Conservation (phyloP, 2,888 invertebrate species). For the Eupeodes luniger region DNA sequence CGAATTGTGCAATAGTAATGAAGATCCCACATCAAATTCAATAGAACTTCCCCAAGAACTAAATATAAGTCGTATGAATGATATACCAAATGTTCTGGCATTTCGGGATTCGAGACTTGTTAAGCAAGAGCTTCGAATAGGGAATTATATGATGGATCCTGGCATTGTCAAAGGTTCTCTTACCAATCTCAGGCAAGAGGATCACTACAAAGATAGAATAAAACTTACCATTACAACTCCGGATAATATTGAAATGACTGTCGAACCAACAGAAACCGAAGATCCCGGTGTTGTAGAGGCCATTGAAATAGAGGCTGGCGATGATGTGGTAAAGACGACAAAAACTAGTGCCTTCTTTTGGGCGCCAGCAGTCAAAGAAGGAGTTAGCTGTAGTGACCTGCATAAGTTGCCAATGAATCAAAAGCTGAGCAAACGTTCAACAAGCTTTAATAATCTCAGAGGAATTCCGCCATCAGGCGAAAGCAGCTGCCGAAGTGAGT, state of each 20-base stretch:
- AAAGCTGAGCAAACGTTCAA: constrained; percentile 79
- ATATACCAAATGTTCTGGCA: constrained; percentile 83
- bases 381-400: constrained; percentile 81
- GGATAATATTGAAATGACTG: constrained; percentile 82
- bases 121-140: constrained; percentile 83
- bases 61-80: constrained; percentile 78
- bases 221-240: constrained; percentile 83
- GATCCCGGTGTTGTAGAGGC: constrained; percentile 81
- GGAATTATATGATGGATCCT: constrained; percentile 83
- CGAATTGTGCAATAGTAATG: constrained; percentile 39
- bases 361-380: constrained; percentile 82
- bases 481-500: constrained; percentile 30
- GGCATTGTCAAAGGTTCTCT: constrained; percentile 82
- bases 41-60: constrained; percentile 27
- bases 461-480: neutral
- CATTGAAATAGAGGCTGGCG: constrained; percentile 80
- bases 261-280: constrained; percentile 78
- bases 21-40: neutral
- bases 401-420: constrained; percentile 80
- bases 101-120: constrained; percentile 84
- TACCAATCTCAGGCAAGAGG: constrained; percentile 76
- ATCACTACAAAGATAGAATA: constrained; percentile 78
- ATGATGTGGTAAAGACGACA: constrained; percentile 36
- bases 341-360: constrained; percentile 80
- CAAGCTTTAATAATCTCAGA: constrained; percentile 72